Evolutionary conservation across 2,797 vertebrate species (phyloP).

Genomic region (Gobio occitaniae): DNA sequence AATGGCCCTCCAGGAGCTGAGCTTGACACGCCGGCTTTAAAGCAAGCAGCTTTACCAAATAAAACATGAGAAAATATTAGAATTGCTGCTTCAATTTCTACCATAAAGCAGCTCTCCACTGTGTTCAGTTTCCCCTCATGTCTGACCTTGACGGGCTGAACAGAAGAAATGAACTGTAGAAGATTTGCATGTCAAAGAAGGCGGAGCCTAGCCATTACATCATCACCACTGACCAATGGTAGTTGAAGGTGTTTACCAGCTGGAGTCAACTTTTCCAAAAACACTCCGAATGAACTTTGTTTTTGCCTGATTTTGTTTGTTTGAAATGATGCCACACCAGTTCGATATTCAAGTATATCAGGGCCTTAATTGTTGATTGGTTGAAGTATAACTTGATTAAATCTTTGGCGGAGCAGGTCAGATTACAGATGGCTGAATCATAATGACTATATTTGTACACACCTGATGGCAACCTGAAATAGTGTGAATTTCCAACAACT

Average conservation of each 20-base stretch:
- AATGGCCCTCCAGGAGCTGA: no score
- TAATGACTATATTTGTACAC: slow-evolving; percentile 27
- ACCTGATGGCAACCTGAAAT: slow-evolving; percentile 56
- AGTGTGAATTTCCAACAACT: slow-evolving; percentile 60
- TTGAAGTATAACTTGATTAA: slow-evolving; percentile 17
- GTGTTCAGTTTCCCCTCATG: no score
- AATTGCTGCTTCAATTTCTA: no score
- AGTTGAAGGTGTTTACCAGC: neutral
- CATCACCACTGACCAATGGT: neutral
- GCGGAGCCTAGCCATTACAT: neutral
- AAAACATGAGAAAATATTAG: neutral
- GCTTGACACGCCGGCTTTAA: no score
- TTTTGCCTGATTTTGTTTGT: neutral
- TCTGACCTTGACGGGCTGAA: neutral
- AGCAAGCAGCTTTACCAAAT: neutral
- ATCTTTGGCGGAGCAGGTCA: slow-evolving; percentile 62
- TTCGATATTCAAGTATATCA: neutral
- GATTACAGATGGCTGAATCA: slow-evolving; percentile 52
- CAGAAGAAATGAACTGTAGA: neutral
- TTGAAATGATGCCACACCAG: neutral
- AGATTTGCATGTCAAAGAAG: neutral
- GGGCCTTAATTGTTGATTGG: neutral
- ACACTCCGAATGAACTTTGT: neutral
- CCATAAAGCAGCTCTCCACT: no score
- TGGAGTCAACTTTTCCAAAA: neutral